Evolutionary conservation across 2,888 invertebrate genomes (phyloP).

Genomic region (Drosophila niveifrons): DNA sequence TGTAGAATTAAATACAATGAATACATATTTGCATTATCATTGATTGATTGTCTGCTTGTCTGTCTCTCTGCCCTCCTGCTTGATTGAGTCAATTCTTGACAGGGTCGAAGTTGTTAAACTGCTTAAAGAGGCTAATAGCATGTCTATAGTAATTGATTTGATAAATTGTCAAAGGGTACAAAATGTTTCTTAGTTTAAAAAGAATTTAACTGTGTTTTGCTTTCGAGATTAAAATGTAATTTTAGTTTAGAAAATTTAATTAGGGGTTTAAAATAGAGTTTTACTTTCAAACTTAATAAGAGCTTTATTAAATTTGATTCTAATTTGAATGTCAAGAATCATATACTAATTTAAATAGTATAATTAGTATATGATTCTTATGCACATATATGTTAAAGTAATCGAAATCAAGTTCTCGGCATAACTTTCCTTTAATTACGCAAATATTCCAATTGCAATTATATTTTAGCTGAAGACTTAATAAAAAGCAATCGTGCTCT

Average conservation of each 20-base stretch:
- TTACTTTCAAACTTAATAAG: too few species aligned
- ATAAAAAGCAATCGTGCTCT: conserved; percentile 24
- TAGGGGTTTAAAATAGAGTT: not conserved
- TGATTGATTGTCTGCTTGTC: not conserved
- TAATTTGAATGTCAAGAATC: too few species aligned
- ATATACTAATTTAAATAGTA: too few species aligned
- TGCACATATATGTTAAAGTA: too few species aligned
- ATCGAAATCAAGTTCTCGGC: too few species aligned
- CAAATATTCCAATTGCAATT: conserved; percentile 4
- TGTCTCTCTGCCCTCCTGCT: not conserved
- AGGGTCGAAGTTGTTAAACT: not conserved
- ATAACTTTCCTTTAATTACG: conserved; percentile 9
- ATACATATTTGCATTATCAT: not conserved
- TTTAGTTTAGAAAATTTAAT: too few species aligned
- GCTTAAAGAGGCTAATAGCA: not conserved
- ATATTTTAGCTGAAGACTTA: conserved; percentile 5
- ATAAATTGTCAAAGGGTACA: not conserved
- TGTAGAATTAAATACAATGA: conserved; percentile 1
- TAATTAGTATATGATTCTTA: too few species aligned
- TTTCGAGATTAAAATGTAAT: too few species aligned
- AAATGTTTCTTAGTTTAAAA: too few species aligned
- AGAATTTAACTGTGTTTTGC: too few species aligned
- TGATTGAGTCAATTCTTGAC: not conserved
- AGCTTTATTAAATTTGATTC: too few species aligned
- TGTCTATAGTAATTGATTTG: not conserved